Conservation (phyloP, 2,888 invertebrate species). For the Papilio elwesi region DNA sequence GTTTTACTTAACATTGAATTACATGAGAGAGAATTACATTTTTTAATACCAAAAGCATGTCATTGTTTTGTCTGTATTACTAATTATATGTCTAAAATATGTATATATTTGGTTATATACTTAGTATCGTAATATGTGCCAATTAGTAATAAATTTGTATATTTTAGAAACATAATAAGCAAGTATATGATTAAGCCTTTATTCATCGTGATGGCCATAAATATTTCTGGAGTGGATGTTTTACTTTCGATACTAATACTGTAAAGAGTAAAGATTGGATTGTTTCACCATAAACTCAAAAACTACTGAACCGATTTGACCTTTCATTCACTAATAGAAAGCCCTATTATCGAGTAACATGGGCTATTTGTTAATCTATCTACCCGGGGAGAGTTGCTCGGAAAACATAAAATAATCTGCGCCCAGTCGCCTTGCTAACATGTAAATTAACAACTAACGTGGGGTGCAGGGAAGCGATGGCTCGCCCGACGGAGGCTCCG, state of each 20-base stretch:
- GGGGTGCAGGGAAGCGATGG: constrained; percentile 70
- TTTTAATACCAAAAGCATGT: not conserved
- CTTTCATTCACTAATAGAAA: not conserved
- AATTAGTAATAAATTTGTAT: not conserved
- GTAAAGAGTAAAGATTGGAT: not conserved
- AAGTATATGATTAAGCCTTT: not conserved
- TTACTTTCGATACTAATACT: not conserved
- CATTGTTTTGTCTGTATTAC: not conserved
- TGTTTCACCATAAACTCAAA: not conserved
- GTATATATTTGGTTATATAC: not conserved
- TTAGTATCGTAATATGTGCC: not conserved
- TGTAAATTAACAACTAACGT: constrained; percentile 43
- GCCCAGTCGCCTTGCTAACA: constrained; percentile 10
- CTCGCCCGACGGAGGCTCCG: constrained; percentile 57
- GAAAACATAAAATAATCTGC: not conserved
- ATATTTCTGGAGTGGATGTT: not conserved
- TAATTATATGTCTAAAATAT: not conserved
- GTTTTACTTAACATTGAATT: too few relatives aligned
- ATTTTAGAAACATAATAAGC: too few relatives aligned
- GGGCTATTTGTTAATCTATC: not conserved
- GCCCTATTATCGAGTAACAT: not conserved
- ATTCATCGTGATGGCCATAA: not conserved
- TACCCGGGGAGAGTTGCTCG: not conserved
- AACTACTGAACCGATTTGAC: not conserved
- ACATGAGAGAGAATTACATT: too few relatives aligned